Evolutionary conservation across 2,113 vertebrate genomes (phyloP), one percentile per base, ranked within the genome.

Genomic region (Neotragus pygmaeus): DNA sequence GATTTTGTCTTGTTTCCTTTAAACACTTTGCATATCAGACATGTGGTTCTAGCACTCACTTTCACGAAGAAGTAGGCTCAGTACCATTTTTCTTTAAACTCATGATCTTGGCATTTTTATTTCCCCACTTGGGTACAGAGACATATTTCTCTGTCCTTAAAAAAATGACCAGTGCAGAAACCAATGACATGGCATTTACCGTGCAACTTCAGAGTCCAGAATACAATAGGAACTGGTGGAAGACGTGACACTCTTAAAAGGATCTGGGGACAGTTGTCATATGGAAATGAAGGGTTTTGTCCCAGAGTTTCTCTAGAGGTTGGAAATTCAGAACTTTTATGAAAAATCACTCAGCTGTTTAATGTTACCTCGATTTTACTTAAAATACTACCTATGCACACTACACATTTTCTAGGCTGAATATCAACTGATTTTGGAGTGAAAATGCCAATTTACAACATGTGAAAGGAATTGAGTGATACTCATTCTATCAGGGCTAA

Each of bases 181-280:
- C 21, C 53, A 64, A 58, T 75, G 43, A 58, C 36, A 33, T 77
- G 23, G 3, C 66, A 12, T 55, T 82, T 84, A 21, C 30, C 3
- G 15, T 23, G 8, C 55, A 17, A 78, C 36, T 23, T 80, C 73
- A 82, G 16, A 10, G 23, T 55, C 39, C 33, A 58, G 53, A 17
- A 47, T 19, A 23, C 9, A 47, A 21, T 17, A 58, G 62, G 39
- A 51, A 70, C 45, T 58, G 30, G 3, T 4, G 2, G 60, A n/a
- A 7, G 13, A 2, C 51, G 25, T 0, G 11, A 11, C 5, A 12
- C 6, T 7, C 15, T 25, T 25, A 15, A 58, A 51, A 55, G 10
- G 15, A 21, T n/a, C 27, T 16, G 12, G 6, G 14, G 12, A 64
- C 16, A 5, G 2, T 33, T 25, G n/a, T 7, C 39, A 17, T 36